These are phyloP conservation scores for Agrenia bidenticulata DNA, from an alignment of 2,888 invertebrate genomes.

Conservation along the genomic window DNA sequence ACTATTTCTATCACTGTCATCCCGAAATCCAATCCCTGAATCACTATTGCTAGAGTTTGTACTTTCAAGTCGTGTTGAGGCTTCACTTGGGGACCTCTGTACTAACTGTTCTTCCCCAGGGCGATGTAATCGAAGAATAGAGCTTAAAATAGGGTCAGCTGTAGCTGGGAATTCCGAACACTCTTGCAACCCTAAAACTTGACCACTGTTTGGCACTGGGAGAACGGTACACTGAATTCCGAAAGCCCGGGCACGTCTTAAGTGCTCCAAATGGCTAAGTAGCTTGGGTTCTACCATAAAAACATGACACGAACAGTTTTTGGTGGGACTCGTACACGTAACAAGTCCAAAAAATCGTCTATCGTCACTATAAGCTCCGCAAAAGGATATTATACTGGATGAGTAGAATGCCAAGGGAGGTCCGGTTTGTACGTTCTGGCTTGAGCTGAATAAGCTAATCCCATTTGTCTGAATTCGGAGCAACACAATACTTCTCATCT, in stretches of 20 bases:
- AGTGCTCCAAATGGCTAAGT: conserved; percentile 77
- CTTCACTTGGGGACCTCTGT: conserved; percentile 50
- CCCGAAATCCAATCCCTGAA: conserved; percentile 91
- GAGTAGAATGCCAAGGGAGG: conserved; percentile 52
- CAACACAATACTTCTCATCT: conserved; percentile 51
- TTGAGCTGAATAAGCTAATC: conserved; percentile 50
- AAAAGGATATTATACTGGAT: conserved; percentile 68
- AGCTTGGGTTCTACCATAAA: conserved; percentile 89
- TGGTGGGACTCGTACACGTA: conserved; percentile 66
- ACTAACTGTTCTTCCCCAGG: conserved; percentile 26
- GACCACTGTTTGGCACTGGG: conserved; percentile 60
- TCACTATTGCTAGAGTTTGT: conserved; percentile 87
- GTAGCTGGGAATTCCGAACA: conserved; percentile 81
- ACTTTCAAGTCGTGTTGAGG: conserved; percentile 61
- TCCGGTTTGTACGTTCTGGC: conserved; percentile 49
- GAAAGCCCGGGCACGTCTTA: conserved; percentile 77
- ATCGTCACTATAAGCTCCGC: conserved; percentile 87
- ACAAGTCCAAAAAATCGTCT: conserved; percentile 89
- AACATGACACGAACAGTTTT: conserved; percentile 75
- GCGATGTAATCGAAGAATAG: conserved; percentile 62
- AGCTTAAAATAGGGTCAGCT: conserved; percentile 66
- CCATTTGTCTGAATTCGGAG: conserved; percentile 50
- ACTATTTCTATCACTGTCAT: conserved; percentile 75
- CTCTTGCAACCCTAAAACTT: conserved; percentile 52
- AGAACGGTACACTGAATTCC: conserved; percentile 81